Base-by-base conservation (phyloP, 2,888 invertebrate species). In the Drosophila stalkeri region DNA sequence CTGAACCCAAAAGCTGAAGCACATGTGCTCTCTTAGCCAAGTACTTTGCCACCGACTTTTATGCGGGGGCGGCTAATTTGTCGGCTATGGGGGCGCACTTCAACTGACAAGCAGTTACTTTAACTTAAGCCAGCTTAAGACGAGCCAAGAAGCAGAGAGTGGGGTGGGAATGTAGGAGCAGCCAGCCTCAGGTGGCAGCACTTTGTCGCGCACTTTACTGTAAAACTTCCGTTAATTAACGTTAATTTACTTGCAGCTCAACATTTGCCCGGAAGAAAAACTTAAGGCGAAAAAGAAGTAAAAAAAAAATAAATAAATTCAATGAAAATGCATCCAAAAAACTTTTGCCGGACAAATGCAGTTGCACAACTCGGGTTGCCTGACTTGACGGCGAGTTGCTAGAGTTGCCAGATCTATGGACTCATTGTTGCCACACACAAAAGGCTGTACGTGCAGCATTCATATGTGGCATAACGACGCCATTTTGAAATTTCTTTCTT, bases 221-320 rank as follows among this genome's bases (percentile, higher is more conserved):
- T 72, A 80, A 80, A 87, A 85, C 87, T 87, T 87, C 89, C 86
- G 89, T 87, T 87, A 87, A 87, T 87, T 87, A 87, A 87, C 86
- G 89, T 89, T 87, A 87, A 87, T 85, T 87, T 89, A 87, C 81
- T 89, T 78, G 87, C 81, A 89, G 77, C 82, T 81, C 75, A 70
- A 73, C 89, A 66, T 87, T 89, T 81, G 87, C 47, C 55, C 55
- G 55, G 60, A 57, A 70, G 67, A 5, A 27, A 62, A 64, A 18
- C 55, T 56, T 18, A 62, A 2, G 46, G 20, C 54, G 7, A 51
- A 23, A 49, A 46, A 49, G 31, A 46, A 46, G 8, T 16, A 43
- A n/a, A 46, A 37, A 43, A n/a, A 46, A 37, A 44, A 16, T 31
- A 47, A 23, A 16, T 44, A 77, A 55, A 41, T 54, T 54, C 39